phyloP scores from a whole-genome alignment of 2,888 invertebrate species.

The Melinaea menophilus region DNA sequence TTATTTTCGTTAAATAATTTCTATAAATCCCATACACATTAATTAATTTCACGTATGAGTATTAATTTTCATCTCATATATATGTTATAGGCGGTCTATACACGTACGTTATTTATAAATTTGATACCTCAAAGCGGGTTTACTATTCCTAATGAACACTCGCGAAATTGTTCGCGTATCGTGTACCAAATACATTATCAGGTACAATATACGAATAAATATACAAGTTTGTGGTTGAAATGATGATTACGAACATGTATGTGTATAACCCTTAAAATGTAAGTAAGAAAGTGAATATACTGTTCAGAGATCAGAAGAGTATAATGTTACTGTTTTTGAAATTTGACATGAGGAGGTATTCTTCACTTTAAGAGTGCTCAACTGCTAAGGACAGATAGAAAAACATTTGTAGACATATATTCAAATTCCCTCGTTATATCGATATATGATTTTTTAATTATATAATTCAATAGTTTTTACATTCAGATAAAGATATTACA shows the following conservation, averaged over 20 bases:
- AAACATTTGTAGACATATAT: background rate
- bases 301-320: conserved; percentile 30
- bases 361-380: conserved; percentile 6
- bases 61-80: conserved; percentile 15
- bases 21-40: no score
- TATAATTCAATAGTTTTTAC: no score
- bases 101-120: conserved; percentile 46
- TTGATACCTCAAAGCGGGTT: conserved; percentile 59
- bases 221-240: conserved; percentile 48
- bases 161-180: conserved; percentile 42
- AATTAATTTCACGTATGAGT: no score
- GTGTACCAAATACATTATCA: conserved; percentile 34
- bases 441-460: no score
- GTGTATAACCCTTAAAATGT: conserved; percentile 44
- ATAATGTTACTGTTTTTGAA: conserved; percentile 29
- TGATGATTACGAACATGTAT: conserved; percentile 50
- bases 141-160: conserved; percentile 68
- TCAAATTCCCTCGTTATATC: background rate
- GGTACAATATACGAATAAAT: conserved; percentile 32
- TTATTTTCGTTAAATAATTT: no score
- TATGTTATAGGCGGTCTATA: conserved; percentile 16
- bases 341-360: conserved; percentile 25
- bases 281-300: conserved; percentile 28
- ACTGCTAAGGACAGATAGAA: background rate
- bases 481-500: no score